Conservation (phyloP, 2,113 vertebrate species). For the Scatophagus argus region DNA sequence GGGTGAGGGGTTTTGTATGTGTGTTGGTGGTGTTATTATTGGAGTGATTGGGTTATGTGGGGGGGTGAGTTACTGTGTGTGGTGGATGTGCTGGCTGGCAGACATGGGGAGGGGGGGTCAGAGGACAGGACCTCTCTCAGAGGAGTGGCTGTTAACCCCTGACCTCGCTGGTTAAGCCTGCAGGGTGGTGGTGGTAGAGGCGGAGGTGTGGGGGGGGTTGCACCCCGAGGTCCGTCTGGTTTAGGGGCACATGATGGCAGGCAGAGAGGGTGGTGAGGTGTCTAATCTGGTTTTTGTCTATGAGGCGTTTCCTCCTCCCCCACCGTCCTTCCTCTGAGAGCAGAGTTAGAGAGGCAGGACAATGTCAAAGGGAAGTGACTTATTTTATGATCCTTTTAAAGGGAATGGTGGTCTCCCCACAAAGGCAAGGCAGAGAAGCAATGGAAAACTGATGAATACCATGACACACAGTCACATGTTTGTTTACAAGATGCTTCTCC, state of each 20-base stretch:
- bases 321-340: constrained; percentile 75
- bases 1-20: constrained; percentile 13
- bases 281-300: constrained; percentile 86
- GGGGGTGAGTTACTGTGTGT: constrained; percentile 64
- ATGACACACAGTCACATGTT: constrained; percentile 71
- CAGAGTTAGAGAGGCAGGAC: constrained; percentile 74
- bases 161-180: constrained; percentile 81
- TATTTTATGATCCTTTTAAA: constrained; percentile 84
- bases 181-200: constrained; percentile 74
- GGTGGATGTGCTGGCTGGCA: constrained; percentile 73
- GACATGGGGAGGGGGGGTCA: constrained; percentile 76
- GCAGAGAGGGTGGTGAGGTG: constrained; percentile 72
- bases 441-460: constrained; percentile 66
- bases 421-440: constrained; percentile 57
- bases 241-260: constrained; percentile 74
- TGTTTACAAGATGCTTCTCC: constrained; percentile 76
- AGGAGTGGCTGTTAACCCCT: constrained; percentile 85
- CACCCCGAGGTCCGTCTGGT: constrained; percentile 77
- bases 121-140: constrained; percentile 85
- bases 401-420: constrained; percentile 69
- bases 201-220: constrained; percentile 35
- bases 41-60: constrained; percentile 37
- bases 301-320: constrained; percentile 74
- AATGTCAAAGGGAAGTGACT: constrained; percentile 84
- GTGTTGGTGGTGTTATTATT: constrained; percentile 56